These are phyloP conservation scores for Zosterops japonicus DNA, from an alignment of 2,113 vertebrate species.

Conservation along the genomic window DNA sequence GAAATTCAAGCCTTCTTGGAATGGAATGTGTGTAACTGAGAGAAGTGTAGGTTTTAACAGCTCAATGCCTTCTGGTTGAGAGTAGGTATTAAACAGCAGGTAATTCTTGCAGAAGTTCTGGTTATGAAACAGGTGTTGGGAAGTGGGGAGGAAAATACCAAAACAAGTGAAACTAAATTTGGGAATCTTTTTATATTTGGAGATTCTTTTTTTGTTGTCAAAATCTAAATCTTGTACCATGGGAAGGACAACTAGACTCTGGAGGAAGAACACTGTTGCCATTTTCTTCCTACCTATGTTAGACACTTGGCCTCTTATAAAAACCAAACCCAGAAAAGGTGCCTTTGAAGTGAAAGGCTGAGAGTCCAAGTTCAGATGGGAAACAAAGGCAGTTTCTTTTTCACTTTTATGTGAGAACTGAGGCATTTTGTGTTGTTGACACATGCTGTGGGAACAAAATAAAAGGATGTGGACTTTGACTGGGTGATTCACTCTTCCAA, in stretches of 20 bases:
- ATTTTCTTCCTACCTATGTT: not conserved
- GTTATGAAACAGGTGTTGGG: not conserved
- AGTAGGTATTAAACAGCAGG: not conserved
- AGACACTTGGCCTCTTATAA: not conserved
- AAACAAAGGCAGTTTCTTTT: slow-evolving; percentile 12
- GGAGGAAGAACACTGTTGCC: not conserved
- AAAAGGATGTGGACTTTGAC: not conserved
- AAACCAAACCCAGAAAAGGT: not conserved
- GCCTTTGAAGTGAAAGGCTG: not conserved
- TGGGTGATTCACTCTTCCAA: not conserved
- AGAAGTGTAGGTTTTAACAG: not conserved
- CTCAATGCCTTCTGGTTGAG: not conserved
- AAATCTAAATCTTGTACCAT: not conserved
- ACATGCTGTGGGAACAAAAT: not conserved
- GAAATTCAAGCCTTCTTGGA: not conserved
- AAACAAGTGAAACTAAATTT: not conserved
- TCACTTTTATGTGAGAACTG: not conserved
- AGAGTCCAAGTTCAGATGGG: not conserved
- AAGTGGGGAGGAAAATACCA: not conserved
- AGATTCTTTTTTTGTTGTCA: not conserved
- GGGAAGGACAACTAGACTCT: not conserved
- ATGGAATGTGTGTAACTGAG: not conserved
- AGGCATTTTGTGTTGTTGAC: not conserved
- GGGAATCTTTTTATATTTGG: not conserved
- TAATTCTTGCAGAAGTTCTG: not conserved